phyloP scores from a whole-genome alignment of 2,888 invertebrate species.

The Dexiosoma caninum region DNA sequence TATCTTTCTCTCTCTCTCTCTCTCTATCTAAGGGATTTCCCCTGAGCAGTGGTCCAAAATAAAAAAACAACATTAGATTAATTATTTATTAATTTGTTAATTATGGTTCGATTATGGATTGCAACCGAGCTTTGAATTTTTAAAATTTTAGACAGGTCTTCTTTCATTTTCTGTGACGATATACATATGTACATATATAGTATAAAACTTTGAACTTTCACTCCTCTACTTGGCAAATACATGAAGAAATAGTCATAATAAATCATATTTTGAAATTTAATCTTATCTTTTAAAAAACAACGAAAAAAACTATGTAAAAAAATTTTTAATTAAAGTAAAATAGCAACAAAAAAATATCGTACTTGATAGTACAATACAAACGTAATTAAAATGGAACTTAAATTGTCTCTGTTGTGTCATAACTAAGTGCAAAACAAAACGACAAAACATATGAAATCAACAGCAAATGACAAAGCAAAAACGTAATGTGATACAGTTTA shows the following conservation, averaged over 20 bases:
- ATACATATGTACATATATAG: neutral
- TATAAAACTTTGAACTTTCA: slow-evolving; percentile 36
- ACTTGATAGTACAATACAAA: slow-evolving; percentile 12
- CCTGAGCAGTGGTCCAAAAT: too few relatives aligned
- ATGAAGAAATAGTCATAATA: slow-evolving; percentile 12
- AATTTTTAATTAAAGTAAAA: slow-evolving; percentile 22
- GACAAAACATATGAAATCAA: neutral
- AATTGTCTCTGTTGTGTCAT: slow-evolving; percentile 52
- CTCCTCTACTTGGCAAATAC: slow-evolving; percentile 34
- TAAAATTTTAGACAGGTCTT: too few relatives aligned
- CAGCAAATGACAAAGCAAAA: neutral
- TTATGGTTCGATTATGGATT: too few relatives aligned
- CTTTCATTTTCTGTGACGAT: too few relatives aligned
- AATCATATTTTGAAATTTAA: slow-evolving; percentile 61
- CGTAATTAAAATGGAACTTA: slow-evolving; percentile 62
- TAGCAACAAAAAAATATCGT: neutral
- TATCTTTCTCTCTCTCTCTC: too few relatives aligned
- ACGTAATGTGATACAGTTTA: too few relatives aligned
- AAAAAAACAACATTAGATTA: too few relatives aligned
- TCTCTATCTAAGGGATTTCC: too few relatives aligned
- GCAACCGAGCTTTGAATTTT: too few relatives aligned
- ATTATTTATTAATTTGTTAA: too few relatives aligned
- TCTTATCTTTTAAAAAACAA: slow-evolving; percentile 52
- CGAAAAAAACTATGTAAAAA: slow-evolving; percentile 34
- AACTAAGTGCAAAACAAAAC: slow-evolving; percentile 47